Base-by-base conservation (phyloP, 2,113 vertebrate species). In the Cettia cetti region DNA sequence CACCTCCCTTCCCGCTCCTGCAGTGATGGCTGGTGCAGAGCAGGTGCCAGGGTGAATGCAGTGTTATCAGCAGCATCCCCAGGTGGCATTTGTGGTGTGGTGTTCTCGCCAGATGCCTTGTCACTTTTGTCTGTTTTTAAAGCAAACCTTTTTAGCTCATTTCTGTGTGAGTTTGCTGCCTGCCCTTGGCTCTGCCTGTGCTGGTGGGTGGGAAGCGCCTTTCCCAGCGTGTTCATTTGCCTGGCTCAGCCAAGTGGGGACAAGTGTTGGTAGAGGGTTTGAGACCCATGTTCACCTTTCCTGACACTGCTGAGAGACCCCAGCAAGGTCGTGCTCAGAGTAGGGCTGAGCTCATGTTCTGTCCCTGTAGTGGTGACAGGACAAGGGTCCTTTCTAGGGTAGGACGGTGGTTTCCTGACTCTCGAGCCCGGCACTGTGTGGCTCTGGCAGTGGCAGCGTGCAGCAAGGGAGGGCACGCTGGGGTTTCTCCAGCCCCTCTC, bases 41-140 rank as follows among this genome's bases (percentile, higher is more conserved):
- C n/a, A 0, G 42, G 69, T 47, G 37, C 82, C 3, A 3, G 27
- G 65, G 60, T 56, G 33, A 78, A 77, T 8, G 2, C 66, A 26
- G 78, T 18, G 31, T 88, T 92, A 69, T 7, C 2, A 0, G 37
- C 11, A 4, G 45, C 59, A 21, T 5, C 5, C 22, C 59, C 9
- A 3, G 69, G 57, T 57, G 50, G 54, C 9, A 8, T 52, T 49
- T 52, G 37, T 8, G 9, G 37, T 4, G 1, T 0, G 2, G 37
- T 61, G 59, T 57, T 64, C 45, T 69, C 0, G 1, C 49, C 11
- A 31, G 90, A 82, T 74, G 79, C 37, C 7, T 4, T 49, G 53
- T 79, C 59, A 31, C 40, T 88, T 64, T 74, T 82, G 26, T 76
- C 90, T 75, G n/a, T 26, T 95, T 96, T 93, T 90, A 96, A 96